These are phyloP conservation scores for Dryomyza anilis DNA, from an alignment of 2,888 invertebrate genomes.

Conservation along the genomic window DNA sequence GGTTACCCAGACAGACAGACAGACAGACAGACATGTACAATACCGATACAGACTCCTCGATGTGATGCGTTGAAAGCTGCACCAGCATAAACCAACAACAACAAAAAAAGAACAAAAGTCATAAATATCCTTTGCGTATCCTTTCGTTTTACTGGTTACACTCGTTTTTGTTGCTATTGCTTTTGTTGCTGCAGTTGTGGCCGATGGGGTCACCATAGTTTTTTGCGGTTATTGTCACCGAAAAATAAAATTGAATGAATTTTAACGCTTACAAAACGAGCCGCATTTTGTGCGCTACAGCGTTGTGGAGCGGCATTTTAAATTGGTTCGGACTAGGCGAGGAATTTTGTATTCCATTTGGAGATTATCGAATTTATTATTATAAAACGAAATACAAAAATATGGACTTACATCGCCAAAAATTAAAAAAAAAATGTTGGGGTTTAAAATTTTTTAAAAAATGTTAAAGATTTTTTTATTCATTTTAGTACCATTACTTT, in stretches of 20 bases:
- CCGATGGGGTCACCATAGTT: neutral
- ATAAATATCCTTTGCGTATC: conserved; percentile 15
- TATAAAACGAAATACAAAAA: no score
- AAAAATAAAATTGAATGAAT: conserved; percentile 14
- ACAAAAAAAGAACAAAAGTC: conserved; percentile 13
- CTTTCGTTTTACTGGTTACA: conserved; percentile 8
- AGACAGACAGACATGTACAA: conserved; percentile 19
- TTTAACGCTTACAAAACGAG: conserved; percentile 1
- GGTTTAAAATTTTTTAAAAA: no score
- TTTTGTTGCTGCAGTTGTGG: neutral
- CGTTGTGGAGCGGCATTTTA: no score
- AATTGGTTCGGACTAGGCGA: neutral
- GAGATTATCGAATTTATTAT: no score
- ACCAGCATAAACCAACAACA: neutral
- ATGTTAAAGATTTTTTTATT: no score
- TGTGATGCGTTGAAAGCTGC: no score
- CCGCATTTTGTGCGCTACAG: no score
- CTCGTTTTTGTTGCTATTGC: neutral
- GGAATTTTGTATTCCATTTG: no score
- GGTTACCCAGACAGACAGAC: neutral
- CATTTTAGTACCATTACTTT: no score
- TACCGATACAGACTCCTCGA: no score
- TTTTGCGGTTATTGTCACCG: conserved; percentile 2
- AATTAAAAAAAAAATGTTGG: no score
- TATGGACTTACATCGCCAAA: no score